Evolutionary conservation across 2,797 vertebrate genomes (phyloP).

Genomic region (Acanthurus lineatus): DNA sequence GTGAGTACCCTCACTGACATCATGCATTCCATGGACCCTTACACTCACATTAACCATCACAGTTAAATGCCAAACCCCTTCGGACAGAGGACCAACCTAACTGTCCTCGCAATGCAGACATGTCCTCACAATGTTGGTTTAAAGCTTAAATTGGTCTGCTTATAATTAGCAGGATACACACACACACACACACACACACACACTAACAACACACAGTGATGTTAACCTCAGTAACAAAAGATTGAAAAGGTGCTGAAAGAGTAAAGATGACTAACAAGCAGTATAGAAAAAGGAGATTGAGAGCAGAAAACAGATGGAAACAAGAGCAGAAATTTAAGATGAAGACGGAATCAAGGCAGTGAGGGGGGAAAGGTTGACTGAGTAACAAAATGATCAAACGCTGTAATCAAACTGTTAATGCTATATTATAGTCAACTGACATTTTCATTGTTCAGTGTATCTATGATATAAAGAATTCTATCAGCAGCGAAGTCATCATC

Average conservation of each 20-base stretch:
- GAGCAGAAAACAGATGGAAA: conserved; percentile 34
- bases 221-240: conserved; percentile 10
- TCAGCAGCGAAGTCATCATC: no score
- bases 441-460: background rate
- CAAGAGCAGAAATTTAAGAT: conserved; percentile 5
- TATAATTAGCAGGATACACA: background rate
- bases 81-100: no score
- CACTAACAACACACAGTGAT: background rate
- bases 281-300: conserved; percentile 4
- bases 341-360: background rate
- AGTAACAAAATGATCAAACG: background rate
- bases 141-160: no score
- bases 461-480: no score
- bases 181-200: background rate
- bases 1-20: no score
- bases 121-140: no score
- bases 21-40: no score
- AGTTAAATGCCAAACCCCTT: no score
- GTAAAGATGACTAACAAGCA: conserved; percentile 45
- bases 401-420: no score
- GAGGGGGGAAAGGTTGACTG: background rate
- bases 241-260: conserved; percentile 41
- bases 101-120: no score
- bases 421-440: background rate
- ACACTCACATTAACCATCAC: no score